These are phyloP conservation scores for Sinocyclocheilus grahami DNA, from an alignment of 2,113 vertebrate genomes.

Conservation along the genomic window DNA sequence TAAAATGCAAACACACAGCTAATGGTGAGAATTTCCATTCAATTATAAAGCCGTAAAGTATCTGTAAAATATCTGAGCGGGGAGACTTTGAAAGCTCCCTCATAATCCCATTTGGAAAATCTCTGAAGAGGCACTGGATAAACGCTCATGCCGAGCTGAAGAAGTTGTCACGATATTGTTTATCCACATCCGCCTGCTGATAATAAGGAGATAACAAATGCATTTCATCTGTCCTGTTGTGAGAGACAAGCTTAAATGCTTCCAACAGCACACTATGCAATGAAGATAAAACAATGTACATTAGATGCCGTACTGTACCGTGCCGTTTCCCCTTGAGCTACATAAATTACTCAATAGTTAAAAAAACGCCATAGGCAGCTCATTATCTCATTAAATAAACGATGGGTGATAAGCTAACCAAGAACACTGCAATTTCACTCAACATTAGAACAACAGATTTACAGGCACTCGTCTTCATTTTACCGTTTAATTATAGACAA, in stretches of 20 bases:
- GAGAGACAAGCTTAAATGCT: not conserved
- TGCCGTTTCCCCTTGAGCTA: not conserved
- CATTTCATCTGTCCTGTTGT: not conserved
- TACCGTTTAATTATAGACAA: constrained; percentile 88
- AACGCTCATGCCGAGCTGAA: not conserved
- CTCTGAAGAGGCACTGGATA: constrained; percentile 31
- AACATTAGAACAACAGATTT: not conserved
- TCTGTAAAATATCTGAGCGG: not conserved
- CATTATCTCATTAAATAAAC: not conserved
- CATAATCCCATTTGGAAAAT: constrained; percentile 30
- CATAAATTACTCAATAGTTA: not conserved
- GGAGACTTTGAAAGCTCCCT: constrained; percentile 29
- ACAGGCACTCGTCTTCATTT: constrained; percentile 59
- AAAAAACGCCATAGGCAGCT: not conserved
- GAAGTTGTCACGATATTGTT: not conserved
- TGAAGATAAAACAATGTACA: not conserved
- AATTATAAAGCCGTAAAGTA: not conserved
- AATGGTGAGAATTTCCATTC: constrained; percentile 26
- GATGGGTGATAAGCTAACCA: not conserved
- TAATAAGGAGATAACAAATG: constrained; percentile 6
- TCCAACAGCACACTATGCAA: not conserved
- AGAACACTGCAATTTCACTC: constrained; percentile 6
- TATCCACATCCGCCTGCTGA: not conserved
- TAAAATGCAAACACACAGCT: constrained; percentile 22
- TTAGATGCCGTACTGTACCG: not conserved